Conservation (phyloP, 2,888 invertebrate species). For the Caenorhabditis panamensis region DNA sequence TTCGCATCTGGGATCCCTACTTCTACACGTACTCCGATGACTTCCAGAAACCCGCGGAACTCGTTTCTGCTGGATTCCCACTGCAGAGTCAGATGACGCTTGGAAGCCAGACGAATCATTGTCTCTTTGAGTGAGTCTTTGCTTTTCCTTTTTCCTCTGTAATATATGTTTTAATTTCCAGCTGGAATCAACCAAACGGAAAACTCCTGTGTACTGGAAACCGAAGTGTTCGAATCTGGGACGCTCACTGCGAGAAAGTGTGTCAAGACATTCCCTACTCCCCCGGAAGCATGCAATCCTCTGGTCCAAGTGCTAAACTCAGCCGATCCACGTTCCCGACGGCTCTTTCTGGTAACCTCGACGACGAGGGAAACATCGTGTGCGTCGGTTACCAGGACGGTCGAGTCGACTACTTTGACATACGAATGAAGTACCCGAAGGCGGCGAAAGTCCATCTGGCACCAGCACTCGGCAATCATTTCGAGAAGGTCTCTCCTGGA, state of each 20-base stretch:
- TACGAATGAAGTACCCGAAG: conserved; percentile 34
- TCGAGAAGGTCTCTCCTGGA: conserved; percentile 11
- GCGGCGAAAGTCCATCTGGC: conserved; percentile 17
- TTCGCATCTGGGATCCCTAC: conserved; percentile 77
- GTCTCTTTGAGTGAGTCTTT: conserved; percentile 52
- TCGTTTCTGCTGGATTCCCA: conserved; percentile 49
- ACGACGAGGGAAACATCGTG: conserved; percentile 51
- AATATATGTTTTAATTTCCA: conserved; percentile 57
- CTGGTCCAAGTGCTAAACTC: not conserved
- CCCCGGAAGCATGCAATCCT: conserved; percentile 2
- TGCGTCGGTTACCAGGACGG: conserved; percentile 46
- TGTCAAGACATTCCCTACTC: conserved; percentile 67
- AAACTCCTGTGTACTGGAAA: conserved; percentile 74
- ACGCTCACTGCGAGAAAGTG: conserved; percentile 76
- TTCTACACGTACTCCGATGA: conserved; percentile 74
- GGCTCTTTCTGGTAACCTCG: conserved; percentile 50
- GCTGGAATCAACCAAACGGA: conserved; percentile 78
- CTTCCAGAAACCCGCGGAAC: conserved; percentile 49
- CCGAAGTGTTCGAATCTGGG: conserved; percentile 75
- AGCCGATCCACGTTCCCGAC: conserved; percentile 28
- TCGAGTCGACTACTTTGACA: conserved; percentile 52
- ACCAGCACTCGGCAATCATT: not conserved
- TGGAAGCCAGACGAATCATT: conserved; percentile 46
- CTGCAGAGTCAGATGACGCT: conserved; percentile 43
- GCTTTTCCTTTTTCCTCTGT: not conserved